Percentiles rank a stretch among this genome's conserved stretches.
phyloP scores from a whole-genome alignment of 1,140 invertebrate species.

The Galendromus occidentalis region DNA sequence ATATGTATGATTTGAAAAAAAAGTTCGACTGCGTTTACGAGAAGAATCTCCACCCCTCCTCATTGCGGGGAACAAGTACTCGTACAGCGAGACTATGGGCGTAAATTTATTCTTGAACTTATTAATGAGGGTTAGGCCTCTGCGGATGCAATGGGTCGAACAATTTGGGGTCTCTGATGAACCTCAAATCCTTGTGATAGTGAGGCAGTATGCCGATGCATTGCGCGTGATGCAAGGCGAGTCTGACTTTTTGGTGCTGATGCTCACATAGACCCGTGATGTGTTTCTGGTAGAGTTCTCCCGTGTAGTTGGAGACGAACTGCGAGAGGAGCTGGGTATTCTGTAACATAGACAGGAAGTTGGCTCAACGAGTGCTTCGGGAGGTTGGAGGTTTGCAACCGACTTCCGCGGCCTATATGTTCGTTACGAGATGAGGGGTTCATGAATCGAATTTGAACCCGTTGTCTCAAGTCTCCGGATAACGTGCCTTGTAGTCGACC shows the following conservation, averaged over 20 bases:
- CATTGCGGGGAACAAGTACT: too few species aligned
- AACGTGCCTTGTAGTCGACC: background rate
- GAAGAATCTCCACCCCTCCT: too few species aligned
- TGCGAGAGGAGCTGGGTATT: conserved; percentile 76
- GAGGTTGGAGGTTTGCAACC: background rate
- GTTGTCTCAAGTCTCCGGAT: background rate
- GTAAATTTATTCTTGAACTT: too few species aligned
- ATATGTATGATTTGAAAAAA: too few species aligned
- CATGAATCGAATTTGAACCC: background rate
- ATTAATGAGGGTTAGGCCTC: background rate
- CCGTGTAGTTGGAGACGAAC: conserved; percentile 82
- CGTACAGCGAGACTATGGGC: too few species aligned
- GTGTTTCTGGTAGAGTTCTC: conserved; percentile 65
- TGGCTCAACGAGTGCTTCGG: background rate
- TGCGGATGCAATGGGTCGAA: background rate
- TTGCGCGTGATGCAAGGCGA: background rate
- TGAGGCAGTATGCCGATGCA: background rate
- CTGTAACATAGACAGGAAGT: conserved; percentile 26
- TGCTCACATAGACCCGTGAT: conserved; percentile 63
- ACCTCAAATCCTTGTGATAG: background rate
- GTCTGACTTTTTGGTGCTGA: conserved; percentile 47
- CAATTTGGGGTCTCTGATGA: background rate
- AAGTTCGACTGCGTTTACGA: too few species aligned
- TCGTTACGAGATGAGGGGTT: background rate
- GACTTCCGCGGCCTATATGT: background rate